Base-by-base conservation (phyloP, 2,888 invertebrate species). In the Acanthosoma haemorrhoidale region DNA sequence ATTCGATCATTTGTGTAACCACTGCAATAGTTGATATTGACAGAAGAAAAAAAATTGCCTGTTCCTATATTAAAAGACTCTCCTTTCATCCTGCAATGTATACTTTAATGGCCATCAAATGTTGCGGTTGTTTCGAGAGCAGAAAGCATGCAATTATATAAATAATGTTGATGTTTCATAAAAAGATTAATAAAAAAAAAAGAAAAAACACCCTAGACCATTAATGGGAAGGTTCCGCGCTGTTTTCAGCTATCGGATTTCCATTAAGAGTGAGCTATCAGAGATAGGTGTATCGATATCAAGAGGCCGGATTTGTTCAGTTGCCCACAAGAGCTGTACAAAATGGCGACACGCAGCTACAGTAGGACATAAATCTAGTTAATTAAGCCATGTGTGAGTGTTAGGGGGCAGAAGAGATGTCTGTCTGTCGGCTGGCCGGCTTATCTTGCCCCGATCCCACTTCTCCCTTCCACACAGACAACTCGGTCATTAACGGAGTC, bases 361-460 rank as follows among this genome's bases (percentile, higher is more conserved):
- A 51, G 5, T 25, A 51, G 51, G 51, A 51, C 51, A 51, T 51
- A 51, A 51, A 51, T 51, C 51, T 51, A 51, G 51, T 51, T 51
- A 51, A 51, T 51, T 51, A 51, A 51, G 51, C 51, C 51, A 51
- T 51, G 51, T 51, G 51, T 51, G 51, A 51, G 51, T 51, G 51
- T 51, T 25, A 25, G 51, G n/a, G n/a, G n/a, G n/a, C n/a, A n/a
- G n/a, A n/a, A n/a, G n/a, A 21, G 25, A 29, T 51, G 51, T 51
- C 51, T 25, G 51, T 51, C 51, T 25, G 25, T 51, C 51, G 25
- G n/a, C 51, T 51, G 25, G 25, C 29, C 51, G 25, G n/a, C 51
- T 51, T 51, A 51, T 51, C 51, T 51, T n/a, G n/a, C 25, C n/a
- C 25, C 51, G 18, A 51, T 51, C 51, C n/a, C 51, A 51, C 51